Conservation (phyloP, 2,888 invertebrate genomes). For the Tuta absoluta region DNA sequence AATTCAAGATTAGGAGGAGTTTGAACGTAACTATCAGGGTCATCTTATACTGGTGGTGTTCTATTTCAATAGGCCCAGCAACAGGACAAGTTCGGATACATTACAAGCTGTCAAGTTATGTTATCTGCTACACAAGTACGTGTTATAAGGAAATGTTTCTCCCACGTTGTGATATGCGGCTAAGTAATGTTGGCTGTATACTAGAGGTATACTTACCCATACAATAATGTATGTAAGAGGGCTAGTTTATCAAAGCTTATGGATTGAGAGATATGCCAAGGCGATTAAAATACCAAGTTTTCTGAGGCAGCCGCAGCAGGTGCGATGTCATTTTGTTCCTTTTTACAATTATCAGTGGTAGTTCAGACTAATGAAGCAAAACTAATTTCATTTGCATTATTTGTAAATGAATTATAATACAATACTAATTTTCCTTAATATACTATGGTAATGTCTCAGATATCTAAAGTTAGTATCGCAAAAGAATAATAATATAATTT, state of each 20-base stretch:
- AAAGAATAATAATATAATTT: too few species aligned
- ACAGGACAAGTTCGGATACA: constrained; percentile 69
- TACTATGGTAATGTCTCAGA: not conserved
- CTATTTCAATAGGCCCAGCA: constrained; percentile 63
- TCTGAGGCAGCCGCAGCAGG: not conserved
- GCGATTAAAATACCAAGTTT: constrained; percentile 1
- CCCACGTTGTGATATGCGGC: constrained; percentile 51
- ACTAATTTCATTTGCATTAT: constrained; percentile 15
- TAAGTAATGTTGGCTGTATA: not conserved
- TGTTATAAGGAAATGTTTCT: constrained; percentile 53
- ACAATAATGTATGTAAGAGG: not conserved
- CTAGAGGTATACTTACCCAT: not conserved
- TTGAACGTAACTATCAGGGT: constrained; percentile 47
- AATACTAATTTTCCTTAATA: not conserved
- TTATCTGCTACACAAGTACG: constrained; percentile 58
- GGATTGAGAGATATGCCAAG: constrained; percentile 5
- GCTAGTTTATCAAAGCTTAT: not conserved
- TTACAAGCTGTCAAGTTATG: constrained; percentile 68
- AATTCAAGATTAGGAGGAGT: constrained; percentile 37
- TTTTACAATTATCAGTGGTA: not conserved
- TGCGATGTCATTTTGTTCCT: not conserved
- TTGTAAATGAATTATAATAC: not conserved
- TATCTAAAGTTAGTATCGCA: not conserved
- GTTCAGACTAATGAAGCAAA: constrained; percentile 14
- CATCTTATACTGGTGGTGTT: constrained; percentile 53